Evolutionary conservation across 1,140 invertebrate species (phyloP).

Genomic region (Ostrea edulis): DNA sequence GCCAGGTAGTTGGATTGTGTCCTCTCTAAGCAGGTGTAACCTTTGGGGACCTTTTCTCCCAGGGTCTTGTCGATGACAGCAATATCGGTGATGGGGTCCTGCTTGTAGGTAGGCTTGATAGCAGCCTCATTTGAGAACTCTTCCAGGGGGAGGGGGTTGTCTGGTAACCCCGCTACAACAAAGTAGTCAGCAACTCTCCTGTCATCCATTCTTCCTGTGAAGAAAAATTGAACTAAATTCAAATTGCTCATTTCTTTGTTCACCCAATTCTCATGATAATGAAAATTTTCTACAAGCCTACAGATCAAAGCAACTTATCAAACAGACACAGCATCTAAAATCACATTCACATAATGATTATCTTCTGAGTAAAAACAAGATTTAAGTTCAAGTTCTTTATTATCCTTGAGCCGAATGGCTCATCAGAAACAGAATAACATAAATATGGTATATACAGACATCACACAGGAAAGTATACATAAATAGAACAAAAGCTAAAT

Average conservation of each 20-base stretch:
- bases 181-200: conserved; percentile 90
- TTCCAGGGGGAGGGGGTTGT: conserved; percentile 86
- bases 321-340: too few species aligned
- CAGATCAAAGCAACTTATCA: too few species aligned
- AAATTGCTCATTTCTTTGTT: background rate
- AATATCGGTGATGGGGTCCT: conserved; percentile 96
- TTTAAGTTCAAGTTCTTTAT: too few species aligned
- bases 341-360: too few species aligned
- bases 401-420: too few species aligned
- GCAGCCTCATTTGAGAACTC: conserved; percentile 90
- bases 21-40: conserved; percentile 88
- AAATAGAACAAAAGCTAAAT: too few species aligned
- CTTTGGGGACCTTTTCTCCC: conserved; percentile 86
- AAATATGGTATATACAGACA: too few species aligned
- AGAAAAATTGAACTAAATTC: background rate
- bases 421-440: too few species aligned
- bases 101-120: conserved; percentile 85
- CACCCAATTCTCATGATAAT: too few species aligned
- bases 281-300: too few species aligned
- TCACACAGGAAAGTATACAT: too few species aligned
- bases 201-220: conserved; percentile 75
- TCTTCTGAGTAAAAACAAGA: too few species aligned
- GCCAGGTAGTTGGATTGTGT: conserved; percentile 89
- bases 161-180: conserved; percentile 96
- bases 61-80: conserved; percentile 94